Base-by-base conservation (phyloP, 2,797 vertebrate genomes). In the Schizopygopsis pylzovi region DNA sequence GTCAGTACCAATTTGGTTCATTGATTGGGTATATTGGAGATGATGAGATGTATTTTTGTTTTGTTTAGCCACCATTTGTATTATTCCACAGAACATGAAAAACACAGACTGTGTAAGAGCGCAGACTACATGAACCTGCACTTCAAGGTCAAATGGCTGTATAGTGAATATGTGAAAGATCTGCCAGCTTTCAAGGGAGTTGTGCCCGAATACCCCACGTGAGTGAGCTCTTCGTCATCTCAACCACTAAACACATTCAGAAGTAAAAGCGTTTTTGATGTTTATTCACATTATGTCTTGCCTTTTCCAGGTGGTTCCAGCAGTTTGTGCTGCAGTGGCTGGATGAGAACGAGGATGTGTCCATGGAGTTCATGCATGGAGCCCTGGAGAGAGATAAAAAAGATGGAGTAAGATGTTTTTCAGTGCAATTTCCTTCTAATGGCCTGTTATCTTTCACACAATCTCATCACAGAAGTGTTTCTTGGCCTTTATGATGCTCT, bases 111-210 rank as follows among this genome's bases (percentile, higher is more conserved):
- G 80, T 99, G 98, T 92, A 98, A 97, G 93, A 99, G 98, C 33
- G 98, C 98, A 0, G 98, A 99, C 95, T 99, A 99, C 94, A 99
- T 99, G 98, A 99, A 99, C 93, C 95, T 99, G 88, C 98, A 99
- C 93, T 99, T 99, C 93, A 99, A 99, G 92, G 98, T 99, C 90
- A 99, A 99, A 91, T 99, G 98, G 98, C 96, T 99, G 22, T 95
- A 96, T 95, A 99, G 98, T 0, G 98, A 99, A 90, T 99, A 99
- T 0, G 95, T 99, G 52, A 96, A 93, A 88, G 97, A 98, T 88
- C 96, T 99, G 89, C 96, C 97, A 7, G 95, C 92, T 90, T 95
- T 97, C 88, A 96, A 95, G 89, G 97, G 89, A 6, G 94, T 95
- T 43, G 92, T 97, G 90, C 97, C 98, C 0, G 98, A 99, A 83